Base-by-base conservation (phyloP, 2,797 vertebrate species). In the Perodicticus potto region DNA sequence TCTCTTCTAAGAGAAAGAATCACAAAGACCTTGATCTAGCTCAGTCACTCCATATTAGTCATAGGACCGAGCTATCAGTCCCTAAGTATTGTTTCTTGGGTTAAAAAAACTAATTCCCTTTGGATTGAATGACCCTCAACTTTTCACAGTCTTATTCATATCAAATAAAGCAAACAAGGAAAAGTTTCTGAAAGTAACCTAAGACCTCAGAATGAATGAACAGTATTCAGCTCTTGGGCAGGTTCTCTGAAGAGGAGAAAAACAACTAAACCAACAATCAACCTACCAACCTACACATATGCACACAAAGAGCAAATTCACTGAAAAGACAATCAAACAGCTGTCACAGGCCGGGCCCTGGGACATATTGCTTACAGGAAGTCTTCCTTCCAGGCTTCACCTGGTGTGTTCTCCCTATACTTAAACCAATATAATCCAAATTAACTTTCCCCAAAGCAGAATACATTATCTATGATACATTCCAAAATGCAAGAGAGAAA, bases 171-270 rank as follows among this genome's bases (percentile, higher is more conserved):
- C 10, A 80, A 76, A 94, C 69, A 77, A 23, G 2, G 80, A 74
- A 92, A 69, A 25, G 49, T 78, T 90, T 92, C 45, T 25, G n/a
- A 82, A 94, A 89, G 69, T 92, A 95, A 95, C 45, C 57, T 74
- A 40, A 63, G 53, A 93, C 89, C 87, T 92, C 34, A 86, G 32
- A 88, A 91, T n/a, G 55, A 91, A 45, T 29, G 2, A 85, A 12
- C 7, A 86, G 17, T 45, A 84, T 57, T 55, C 6, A 14, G 49
- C 20, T 83, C n/a, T 53, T 84, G 11, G 25, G 34, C 22, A 91
- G 16, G 59, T 27, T 72, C 32, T 65, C 34, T 85, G 78, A 80
- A 17, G n/a, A 59, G 14, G 77, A 29, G 13, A 14, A 81, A 80
- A 87, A 43, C 27, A 86, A 45, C 34, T 61, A 45, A n/a, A 67